A percentile compares a stretch with the other conserved stretches of the same genome.
Conservation (phyloP, 2,888 invertebrate species). For the Perdita meconis region DNA sequence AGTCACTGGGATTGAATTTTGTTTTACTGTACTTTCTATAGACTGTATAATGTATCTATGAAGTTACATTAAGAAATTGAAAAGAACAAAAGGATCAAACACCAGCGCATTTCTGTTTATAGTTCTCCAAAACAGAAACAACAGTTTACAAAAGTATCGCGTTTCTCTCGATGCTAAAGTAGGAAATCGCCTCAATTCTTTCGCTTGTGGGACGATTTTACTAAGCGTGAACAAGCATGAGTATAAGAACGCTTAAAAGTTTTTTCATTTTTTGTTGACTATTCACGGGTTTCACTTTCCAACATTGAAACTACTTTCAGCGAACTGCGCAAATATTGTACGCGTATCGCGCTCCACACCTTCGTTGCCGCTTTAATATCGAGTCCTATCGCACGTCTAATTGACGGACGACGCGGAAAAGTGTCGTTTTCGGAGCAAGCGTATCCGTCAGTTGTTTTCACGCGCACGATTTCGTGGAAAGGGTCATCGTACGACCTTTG, state of each 20-base stretch:
- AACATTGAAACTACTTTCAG: conserved; percentile 57
- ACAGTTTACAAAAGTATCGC: too few relatives aligned
- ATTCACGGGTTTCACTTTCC: conserved; percentile 67
- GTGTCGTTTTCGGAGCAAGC: not conserved
- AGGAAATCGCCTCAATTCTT: too few relatives aligned
- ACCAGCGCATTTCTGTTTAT: too few relatives aligned
- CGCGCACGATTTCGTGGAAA: conserved; percentile 8
- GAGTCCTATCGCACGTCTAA: not conserved
- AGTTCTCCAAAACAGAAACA: too few relatives aligned
- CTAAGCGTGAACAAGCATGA: conserved; percentile 18
- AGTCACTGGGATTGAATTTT: too few relatives aligned
- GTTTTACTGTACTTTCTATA: too few relatives aligned
- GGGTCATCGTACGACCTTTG: not conserved
- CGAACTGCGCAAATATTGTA: conserved; percentile 18
- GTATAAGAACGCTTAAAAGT: conserved; percentile 24
- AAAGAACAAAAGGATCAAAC: too few relatives aligned
- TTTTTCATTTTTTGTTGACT: conserved; percentile 28
- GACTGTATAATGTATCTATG: too few relatives aligned
- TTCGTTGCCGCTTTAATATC: conserved; percentile 49
- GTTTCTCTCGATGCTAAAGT: too few relatives aligned
- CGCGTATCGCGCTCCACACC: conserved; percentile 33
- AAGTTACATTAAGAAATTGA: too few relatives aligned
- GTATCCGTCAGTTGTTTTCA: not conserved
- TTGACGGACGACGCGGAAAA: conserved; percentile 3
- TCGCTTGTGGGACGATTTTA: conserved; percentile 31